Percentiles rank a stretch among this genome's conserved stretches.
Evolutionary conservation across 2,888 invertebrate genomes (phyloP).

Genomic region (Euplexia lucipara): DNA sequence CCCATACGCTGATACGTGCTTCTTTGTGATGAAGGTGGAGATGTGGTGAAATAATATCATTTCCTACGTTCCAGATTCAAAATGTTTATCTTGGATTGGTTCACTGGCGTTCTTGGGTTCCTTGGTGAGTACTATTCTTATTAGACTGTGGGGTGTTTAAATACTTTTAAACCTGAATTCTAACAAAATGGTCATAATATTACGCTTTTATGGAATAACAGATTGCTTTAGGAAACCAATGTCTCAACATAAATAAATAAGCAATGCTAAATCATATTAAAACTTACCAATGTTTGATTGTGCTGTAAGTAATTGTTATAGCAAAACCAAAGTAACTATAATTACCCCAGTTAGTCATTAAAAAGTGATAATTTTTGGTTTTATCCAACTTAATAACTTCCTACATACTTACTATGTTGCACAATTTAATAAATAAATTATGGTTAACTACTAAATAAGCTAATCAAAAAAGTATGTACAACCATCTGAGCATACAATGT

Average conservation of each 20-base stretch:
- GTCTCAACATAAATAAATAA: background rate
- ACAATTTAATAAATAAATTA: background rate
- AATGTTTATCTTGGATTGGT: slow-evolving; percentile 99
- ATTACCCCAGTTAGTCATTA: background rate
- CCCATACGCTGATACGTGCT: slow-evolving; percentile 60
- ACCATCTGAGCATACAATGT: background rate
- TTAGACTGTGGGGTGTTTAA: slow-evolving; percentile 15
- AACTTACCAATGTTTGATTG: background rate
- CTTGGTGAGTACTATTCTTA: slow-evolving; percentile 93
- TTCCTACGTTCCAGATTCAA: slow-evolving; percentile 85
- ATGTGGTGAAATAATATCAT: slow-evolving; percentile 71
- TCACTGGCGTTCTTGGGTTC: slow-evolving; percentile 98
- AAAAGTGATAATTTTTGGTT: background rate
- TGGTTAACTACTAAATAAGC: background rate
- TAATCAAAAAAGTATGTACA: background rate
- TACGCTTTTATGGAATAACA: background rate
- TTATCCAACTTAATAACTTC: background rate
- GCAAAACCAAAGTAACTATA: slow-evolving; percentile 5
- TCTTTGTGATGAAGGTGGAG: slow-evolving; percentile 78
- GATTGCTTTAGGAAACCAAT: background rate
- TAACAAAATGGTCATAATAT: background rate
- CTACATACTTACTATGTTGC: background rate
- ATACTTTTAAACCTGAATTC: background rate
- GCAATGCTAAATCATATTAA: background rate
- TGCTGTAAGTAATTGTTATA: slow-evolving; percentile 2